Percentiles rank a stretch among this genome's conserved stretches.
Conservation (phyloP, 2,888 invertebrate genomes). For the Aphelenchoides bicaudatus region DNA sequence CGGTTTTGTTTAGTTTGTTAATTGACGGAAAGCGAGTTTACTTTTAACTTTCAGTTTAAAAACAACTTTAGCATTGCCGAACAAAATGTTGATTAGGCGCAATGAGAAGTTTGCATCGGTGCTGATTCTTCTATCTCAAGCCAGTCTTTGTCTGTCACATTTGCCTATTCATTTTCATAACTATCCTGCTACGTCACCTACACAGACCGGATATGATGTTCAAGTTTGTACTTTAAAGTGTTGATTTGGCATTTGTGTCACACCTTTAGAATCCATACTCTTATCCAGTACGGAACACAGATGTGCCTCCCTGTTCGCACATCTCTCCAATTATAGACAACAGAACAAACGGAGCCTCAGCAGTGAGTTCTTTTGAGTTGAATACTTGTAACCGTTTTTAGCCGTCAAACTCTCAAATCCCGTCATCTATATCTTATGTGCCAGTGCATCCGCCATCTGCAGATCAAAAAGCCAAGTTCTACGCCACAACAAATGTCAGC, state of each 20-base stretch:
- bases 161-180: not conserved
- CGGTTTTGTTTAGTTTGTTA: no score
- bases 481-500: no score
- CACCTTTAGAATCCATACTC: constrained; percentile 3
- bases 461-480: constrained; percentile 1
- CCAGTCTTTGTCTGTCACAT: no score
- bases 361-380: no score
- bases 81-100: no score
- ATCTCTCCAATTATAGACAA: constrained; percentile 6
- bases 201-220: not conserved
- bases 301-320: constrained; percentile 7
- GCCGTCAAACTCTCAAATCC: no score
- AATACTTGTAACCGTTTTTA: no score
- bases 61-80: no score
- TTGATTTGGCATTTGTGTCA: not conserved
- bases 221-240: not conserved
- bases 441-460: constrained; percentile 16
- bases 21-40: no score
- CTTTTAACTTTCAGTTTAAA: no score
- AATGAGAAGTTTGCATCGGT: no score
- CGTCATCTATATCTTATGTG: constrained; percentile 23
- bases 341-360: constrained; percentile 6
- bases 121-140: no score
- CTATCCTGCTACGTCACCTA: not conserved
- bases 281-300: constrained; percentile 3